Evolutionary conservation across 2,113 vertebrate species (phyloP).

Genomic region (Hyaena hyaena): DNA sequence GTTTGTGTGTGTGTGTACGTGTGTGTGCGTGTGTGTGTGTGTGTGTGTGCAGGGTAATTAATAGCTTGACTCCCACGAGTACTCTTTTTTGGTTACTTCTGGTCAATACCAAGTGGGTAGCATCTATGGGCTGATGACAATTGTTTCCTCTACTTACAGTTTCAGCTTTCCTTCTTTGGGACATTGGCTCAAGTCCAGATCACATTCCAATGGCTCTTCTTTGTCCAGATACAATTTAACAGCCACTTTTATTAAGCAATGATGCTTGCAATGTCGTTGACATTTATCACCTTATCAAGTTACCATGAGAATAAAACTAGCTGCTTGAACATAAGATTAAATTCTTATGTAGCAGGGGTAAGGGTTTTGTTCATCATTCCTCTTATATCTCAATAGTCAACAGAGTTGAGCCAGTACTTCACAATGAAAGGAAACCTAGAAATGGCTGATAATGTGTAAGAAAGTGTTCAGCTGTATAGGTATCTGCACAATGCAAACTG

Average conservation of each 20-base stretch:
- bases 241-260: background rate
- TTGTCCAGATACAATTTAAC: background rate
- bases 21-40: too few relatives aligned
- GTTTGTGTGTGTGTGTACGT: background rate
- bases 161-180: background rate
- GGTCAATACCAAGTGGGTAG: background rate
- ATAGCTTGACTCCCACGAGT: background rate
- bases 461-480: background rate
- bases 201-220: background rate
- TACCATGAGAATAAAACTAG: background rate
- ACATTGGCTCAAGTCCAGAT: background rate
- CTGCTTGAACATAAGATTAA: background rate
- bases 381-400: background rate
- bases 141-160: background rate
- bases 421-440: background rate
- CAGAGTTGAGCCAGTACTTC: background rate
- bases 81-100: background rate
- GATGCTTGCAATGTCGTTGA: background rate
- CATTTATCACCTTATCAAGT: background rate
- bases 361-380: background rate
- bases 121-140: background rate
- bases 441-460: background rate
- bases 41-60: background rate
- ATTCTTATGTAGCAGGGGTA: background rate
- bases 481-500: background rate